phyloP scores from a whole-genome alignment of 2,888 invertebrate species.

The Tiphia femorata region DNA sequence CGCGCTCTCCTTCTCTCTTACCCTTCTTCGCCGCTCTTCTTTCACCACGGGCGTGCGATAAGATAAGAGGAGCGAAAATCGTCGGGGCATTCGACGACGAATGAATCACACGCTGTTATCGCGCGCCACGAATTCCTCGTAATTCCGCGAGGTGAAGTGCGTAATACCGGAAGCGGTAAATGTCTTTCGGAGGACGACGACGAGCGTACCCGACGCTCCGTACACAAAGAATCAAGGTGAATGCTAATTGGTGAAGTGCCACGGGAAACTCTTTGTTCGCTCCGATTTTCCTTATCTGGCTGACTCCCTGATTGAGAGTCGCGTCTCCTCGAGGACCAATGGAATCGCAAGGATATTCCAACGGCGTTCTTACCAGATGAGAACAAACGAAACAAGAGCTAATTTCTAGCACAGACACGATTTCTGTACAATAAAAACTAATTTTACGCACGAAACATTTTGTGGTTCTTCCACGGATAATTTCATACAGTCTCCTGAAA shows the following conservation, averaged over 20 bases:
- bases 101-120: neutral
- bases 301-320: too few species aligned
- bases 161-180: slow-evolving; percentile 1
- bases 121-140: neutral
- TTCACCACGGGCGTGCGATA: neutral
- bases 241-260: neutral
- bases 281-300: too few species aligned
- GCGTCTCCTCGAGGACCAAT: too few species aligned
- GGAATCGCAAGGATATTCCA: too few species aligned
- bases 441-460: too few species aligned
- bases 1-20: neutral
- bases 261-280: neutral
- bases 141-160: neutral
- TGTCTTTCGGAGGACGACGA: neutral
- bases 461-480: too few species aligned
- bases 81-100: neutral
- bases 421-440: too few species aligned
- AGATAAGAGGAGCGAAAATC: neutral
- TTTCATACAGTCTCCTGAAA: too few species aligned
- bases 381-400: too few species aligned
- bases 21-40: neutral
- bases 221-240: neutral
- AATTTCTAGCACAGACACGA: too few species aligned
- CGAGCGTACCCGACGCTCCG: too few species aligned
- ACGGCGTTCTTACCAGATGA: too few species aligned